A percentile compares a stretch with the other conserved stretches of the same genome.
These are phyloP conservation scores for Tricholaema leucomelas DNA, from an alignment of 2,113 vertebrate species.

Conservation along the genomic window DNA sequence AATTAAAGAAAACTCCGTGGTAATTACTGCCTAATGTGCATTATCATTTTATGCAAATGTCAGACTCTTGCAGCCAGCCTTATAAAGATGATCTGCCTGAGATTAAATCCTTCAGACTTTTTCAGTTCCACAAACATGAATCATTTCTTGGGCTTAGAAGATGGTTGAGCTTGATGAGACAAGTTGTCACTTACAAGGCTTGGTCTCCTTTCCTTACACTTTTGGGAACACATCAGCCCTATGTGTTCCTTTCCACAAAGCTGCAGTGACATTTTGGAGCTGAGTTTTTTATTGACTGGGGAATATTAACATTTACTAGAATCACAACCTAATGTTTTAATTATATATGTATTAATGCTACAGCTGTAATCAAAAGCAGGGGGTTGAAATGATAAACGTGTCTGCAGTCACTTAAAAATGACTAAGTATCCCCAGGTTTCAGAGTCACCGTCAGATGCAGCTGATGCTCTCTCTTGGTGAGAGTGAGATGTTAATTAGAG, in stretches of 20 bases:
- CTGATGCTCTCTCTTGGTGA: neutral
- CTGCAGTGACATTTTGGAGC: neutral
- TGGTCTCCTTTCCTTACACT: neutral
- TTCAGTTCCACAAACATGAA: conserved; percentile 10
- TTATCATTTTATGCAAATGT: conserved; percentile 57
- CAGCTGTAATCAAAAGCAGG: neutral
- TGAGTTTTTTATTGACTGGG: conserved; percentile 35
- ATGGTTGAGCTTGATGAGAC: conserved; percentile 5
- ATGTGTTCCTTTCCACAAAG: conserved; percentile 1
- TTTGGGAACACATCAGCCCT: neutral
- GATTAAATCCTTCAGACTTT: conserved; percentile 50
- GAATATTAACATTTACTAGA: neutral
- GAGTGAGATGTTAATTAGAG: neutral
- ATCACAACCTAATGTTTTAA: neutral
- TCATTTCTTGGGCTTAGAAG: conserved; percentile 55
- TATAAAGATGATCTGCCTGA: conserved; percentile 45
- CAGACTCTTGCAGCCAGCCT: neutral
- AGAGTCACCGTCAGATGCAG: neutral
- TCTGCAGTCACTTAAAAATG: neutral
- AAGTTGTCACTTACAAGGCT: conserved; percentile 40
- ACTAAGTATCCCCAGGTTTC: neutral
- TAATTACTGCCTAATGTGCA: conserved; percentile 46
- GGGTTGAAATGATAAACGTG: neutral
- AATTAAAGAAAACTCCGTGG: conserved; percentile 55
- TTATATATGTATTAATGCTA: neutral